Evolutionary conservation across 2,113 vertebrate species (phyloP).

Genomic region (Cottus gobio): DNA sequence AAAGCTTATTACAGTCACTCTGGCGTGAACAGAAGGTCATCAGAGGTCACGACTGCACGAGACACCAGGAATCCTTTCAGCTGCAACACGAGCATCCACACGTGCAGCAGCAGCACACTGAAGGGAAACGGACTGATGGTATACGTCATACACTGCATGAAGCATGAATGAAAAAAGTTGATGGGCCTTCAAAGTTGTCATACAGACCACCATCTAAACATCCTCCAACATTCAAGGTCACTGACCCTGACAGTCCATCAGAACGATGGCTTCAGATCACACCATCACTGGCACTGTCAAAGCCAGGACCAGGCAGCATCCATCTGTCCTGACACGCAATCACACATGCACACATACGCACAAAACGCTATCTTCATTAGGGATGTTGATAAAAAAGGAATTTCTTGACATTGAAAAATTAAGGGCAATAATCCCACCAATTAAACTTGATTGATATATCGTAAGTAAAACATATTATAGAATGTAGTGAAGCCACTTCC

Average conservation of each 20-base stretch:
- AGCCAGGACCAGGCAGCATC: no score
- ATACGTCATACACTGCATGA: not conserved
- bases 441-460: no score
- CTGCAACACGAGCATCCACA: not conserved
- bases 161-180: slow-evolving; percentile 17
- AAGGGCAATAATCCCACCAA: no score
- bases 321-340: no score
- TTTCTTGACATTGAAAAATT: no score
- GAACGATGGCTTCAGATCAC: slow-evolving; percentile 19
- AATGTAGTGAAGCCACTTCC: no score
- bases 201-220: slow-evolving; percentile 2
- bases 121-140: not conserved
- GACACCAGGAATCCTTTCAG: not conserved
- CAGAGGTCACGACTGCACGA: not conserved
- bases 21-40: no score
- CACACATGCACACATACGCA: not conserved
- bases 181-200: slow-evolving; percentile 3
- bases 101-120: not conserved
- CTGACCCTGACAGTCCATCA: slow-evolving; percentile 8
- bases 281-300: slow-evolving; percentile 22
- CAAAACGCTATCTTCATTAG: no score
- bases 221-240: slow-evolving; percentile 22
- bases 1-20: no score
- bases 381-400: no score
- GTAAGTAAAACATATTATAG: no score